Conservation (phyloP, 2,113 vertebrate genomes). For the Microtus oregoni region DNA sequence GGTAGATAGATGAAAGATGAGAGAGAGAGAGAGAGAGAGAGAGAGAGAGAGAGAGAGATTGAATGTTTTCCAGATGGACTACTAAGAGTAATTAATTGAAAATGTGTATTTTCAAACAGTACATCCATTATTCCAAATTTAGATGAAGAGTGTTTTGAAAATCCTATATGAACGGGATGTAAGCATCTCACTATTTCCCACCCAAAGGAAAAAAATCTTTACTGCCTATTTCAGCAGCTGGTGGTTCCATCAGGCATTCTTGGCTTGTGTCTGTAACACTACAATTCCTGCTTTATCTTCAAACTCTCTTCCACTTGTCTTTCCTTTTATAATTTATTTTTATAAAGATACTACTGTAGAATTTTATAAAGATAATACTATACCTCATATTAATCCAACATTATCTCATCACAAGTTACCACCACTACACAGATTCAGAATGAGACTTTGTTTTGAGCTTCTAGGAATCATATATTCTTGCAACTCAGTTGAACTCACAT, state of each 20-base stretch:
- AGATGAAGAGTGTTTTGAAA: neutral
- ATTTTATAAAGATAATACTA: neutral
- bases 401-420: neutral
- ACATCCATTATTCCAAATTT: neutral
- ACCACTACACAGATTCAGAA: neutral
- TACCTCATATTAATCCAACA: neutral
- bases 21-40: neutral
- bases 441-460: neutral
- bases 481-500: neutral
- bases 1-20: neutral
- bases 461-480: neutral
- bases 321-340: neutral
- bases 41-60: neutral
- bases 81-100: neutral
- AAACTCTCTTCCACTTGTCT: neutral
- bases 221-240: neutral
- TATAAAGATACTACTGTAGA: neutral
- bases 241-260: rapidly evolving
- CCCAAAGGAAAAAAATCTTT: neutral
- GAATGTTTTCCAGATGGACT: neutral
- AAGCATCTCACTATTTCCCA: rapidly evolving
- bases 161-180: neutral
- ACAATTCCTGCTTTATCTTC: neutral
- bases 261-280: neutral
- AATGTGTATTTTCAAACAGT: neutral